Conservation (phyloP, 2,888 invertebrate species). For the Laothoe populi region DNA sequence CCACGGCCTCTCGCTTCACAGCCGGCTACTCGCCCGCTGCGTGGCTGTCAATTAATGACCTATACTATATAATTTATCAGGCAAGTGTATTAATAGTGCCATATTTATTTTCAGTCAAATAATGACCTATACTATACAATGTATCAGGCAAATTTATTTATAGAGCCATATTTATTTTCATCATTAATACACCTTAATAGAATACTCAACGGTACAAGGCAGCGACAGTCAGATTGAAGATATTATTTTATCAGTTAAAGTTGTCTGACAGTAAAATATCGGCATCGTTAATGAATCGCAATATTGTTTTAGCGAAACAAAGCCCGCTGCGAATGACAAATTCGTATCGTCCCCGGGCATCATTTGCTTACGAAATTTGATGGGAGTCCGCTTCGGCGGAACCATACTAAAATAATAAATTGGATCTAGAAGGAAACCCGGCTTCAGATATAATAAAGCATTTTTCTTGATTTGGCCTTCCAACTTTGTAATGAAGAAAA, state of each 20-base stretch:
- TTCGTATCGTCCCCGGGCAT: constrained; percentile 62
- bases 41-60: too few species aligned
- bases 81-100: too few species aligned
- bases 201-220: neutral
- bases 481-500: constrained; percentile 13
- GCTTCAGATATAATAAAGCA: constrained; percentile 12
- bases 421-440: constrained; percentile 20
- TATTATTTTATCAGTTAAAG: constrained; percentile 65
- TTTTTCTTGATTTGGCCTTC: constrained; percentile 8
- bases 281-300: constrained; percentile 74
- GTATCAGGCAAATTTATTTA: neutral
- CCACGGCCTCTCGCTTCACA: too few species aligned
- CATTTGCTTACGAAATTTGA: constrained; percentile 58
- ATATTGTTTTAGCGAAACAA: constrained; percentile 76
- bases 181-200: neutral
- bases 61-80: too few species aligned
- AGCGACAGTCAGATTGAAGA: constrained; percentile 51
- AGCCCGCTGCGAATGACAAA: constrained; percentile 71
- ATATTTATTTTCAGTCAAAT: too few species aligned
- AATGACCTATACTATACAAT: too few species aligned
- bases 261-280: constrained; percentile 74
- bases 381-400: constrained; percentile 8
- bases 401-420: constrained; percentile 26
- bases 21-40: too few species aligned
- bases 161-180: neutral